These are phyloP conservation scores for Propithecus perrieri DNA, from an alignment of 2,797 vertebrate genomes.

Conservation along the genomic window DNA sequence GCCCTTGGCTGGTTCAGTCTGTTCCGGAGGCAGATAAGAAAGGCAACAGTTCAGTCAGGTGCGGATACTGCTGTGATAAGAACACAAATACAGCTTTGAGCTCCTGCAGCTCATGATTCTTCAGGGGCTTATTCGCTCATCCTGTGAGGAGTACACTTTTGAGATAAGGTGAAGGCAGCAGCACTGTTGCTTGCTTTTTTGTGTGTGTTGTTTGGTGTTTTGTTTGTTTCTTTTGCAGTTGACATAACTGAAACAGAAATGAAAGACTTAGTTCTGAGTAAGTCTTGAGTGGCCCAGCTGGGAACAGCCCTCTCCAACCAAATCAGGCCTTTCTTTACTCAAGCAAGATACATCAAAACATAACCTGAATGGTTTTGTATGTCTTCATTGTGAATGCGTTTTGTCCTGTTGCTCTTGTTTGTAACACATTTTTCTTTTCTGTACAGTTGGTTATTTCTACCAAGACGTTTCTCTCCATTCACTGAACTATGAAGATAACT, in stretches of 20 bases:
- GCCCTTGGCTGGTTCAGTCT: not conserved
- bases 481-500: not conserved
- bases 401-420: not conserved
- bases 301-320: not conserved
- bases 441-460: not conserved
- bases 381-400: not conserved
- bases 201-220: not conserved
- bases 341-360: not conserved
- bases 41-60: not conserved
- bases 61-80: not conserved
- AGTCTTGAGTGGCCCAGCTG: not conserved
- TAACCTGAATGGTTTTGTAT: not conserved
- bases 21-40: not conserved
- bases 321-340: not conserved
- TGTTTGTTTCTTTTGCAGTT: not conserved
- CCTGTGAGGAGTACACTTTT: not conserved
- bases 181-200: not conserved
- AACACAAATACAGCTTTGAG: not conserved
- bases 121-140: not conserved
- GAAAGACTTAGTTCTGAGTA: conserved; percentile 31
- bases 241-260: not conserved
- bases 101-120: not conserved
- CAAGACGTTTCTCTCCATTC: not conserved
- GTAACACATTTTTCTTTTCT: not conserved
- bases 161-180: not conserved